Evolutionary conservation across 2,888 invertebrate genomes (phyloP), one percentile per base, ranked within the genome.

Genomic region (Teleiodes luculella): DNA sequence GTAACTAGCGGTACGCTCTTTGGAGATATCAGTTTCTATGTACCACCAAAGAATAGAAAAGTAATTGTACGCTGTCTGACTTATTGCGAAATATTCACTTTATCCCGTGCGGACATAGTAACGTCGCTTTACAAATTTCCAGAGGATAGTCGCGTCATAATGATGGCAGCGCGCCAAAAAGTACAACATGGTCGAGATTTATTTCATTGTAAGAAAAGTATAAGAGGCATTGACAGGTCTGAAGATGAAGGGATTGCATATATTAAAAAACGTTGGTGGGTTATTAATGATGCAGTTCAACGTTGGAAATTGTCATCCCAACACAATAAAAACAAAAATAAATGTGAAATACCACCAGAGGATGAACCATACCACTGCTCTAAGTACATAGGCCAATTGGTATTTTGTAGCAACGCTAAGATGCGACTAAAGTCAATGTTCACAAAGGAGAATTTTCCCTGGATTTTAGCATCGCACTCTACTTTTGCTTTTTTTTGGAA

Each of bases 161-260:
- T 45, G 33, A 20, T 16, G 3, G 28, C 37, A 11, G 50, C 13
- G 8, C 14, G 36, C 11, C 31, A 36, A 5, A 43, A 45, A 33
- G 1, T 56, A 2, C 13, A 36, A 16, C 56, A 56, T 33, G 56
- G 53, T 2, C 36, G 16, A 8, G 18, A 35, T 6, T 39, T 56
- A 14, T 37, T 31, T n/a, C 13, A 11, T 1, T 37, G 46, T 14
- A 56, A 56, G 46, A 8, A 49, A 6, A 2, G n/a, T 14, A 10
- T 37, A 16, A 46, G 37, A 52, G 50, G 50, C 8, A 10, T 8
- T 7, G 45, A 55, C 30, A 52, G 51, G 14, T 8, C 41, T n/a
- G 47, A 52, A 47, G 55, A 52, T 30, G 55, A 55, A 47, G 52
- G 55, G 1, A 47, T 55, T 24, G 51, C 51, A 3, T 55, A 52